A percentile compares a stretch with the other conserved stretches of the same genome.
These are phyloP conservation scores for Colletes gigas DNA, from an alignment of 1,140 invertebrate genomes.

Conservation along the genomic window DNA sequence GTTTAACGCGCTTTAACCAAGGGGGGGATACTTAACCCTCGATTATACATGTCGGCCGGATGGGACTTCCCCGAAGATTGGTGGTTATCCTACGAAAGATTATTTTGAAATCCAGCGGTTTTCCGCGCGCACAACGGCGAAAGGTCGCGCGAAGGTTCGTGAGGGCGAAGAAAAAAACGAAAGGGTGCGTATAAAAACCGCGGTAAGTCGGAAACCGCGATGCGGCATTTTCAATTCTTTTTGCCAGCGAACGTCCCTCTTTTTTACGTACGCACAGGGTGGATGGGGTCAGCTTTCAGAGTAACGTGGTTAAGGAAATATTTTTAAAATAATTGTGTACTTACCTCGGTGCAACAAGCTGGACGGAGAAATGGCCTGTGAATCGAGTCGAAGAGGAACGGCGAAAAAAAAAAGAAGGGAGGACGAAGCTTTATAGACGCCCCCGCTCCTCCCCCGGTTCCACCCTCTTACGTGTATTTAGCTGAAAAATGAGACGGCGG, in stretches of 20 bases:
- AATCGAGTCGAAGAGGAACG: conserved; percentile 27
- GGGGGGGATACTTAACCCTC: background rate
- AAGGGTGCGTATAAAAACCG: conserved; percentile 56
- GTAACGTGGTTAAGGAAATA: conserved; percentile 79
- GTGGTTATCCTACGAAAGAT: conserved; percentile 30
- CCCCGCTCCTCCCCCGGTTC: conserved; percentile 47
- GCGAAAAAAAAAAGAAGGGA: conserved; percentile 15
- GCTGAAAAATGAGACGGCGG: conserved; percentile 11
- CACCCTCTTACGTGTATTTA: conserved; percentile 66
- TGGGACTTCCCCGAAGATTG: conserved; percentile 18
- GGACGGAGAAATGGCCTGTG: conserved; percentile 26
- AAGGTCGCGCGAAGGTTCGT: background rate
- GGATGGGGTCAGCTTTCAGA: conserved; percentile 75
- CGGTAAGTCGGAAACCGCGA: conserved; percentile 73
- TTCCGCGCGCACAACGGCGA: background rate
- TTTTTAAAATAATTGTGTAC: conserved; percentile 81
- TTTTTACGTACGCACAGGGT: conserved; percentile 55
- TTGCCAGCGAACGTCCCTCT: conserved; percentile 50
- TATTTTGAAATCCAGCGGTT: conserved; percentile 15
- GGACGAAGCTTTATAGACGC: conserved; percentile 58
- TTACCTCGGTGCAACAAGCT: conserved; percentile 65
- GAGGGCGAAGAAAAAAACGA: background rate
- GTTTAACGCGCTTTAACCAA: conserved; percentile 3
- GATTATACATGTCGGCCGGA: background rate
- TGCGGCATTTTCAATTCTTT: conserved; percentile 76